Conservation (phyloP, 2,113 vertebrate species). For the Rhegmatorhina hoffmannsi region DNA sequence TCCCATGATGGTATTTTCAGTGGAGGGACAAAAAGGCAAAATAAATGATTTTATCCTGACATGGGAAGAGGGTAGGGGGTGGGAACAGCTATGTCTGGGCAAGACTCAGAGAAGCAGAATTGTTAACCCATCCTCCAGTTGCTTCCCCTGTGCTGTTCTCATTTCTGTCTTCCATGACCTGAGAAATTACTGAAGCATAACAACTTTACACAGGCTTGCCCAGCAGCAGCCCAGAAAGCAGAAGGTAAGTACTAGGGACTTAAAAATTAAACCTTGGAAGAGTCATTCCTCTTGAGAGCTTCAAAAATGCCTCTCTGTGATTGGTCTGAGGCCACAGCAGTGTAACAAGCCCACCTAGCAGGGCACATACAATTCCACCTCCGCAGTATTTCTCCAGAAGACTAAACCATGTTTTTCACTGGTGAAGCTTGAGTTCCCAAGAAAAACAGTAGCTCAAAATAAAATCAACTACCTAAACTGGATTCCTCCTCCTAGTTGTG, state of each 20-base stretch:
- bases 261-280: constrained; percentile 10
- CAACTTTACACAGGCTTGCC: background rate
- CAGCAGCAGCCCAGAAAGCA: background rate
- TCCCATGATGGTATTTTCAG: background rate
- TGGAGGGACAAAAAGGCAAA: background rate
- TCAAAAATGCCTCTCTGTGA: background rate
- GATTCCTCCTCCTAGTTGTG: background rate
- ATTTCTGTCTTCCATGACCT: background rate
- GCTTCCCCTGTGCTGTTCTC: background rate
- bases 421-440: background rate
- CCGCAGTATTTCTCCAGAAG: background rate
- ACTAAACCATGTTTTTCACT: background rate
- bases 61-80: background rate
- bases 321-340: background rate
- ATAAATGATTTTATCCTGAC: background rate
- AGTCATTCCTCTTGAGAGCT: background rate
- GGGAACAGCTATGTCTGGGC: background rate
- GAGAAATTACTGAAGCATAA: background rate
- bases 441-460: background rate
- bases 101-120: background rate
- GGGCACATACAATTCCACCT: background rate
- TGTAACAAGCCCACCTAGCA: background rate
- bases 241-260: background rate
- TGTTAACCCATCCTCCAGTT: background rate
- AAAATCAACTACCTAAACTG: background rate